These are phyloP conservation scores for Hylomyscus alleni DNA, from an alignment of 2,797 vertebrate genomes.

Conservation along the genomic window DNA sequence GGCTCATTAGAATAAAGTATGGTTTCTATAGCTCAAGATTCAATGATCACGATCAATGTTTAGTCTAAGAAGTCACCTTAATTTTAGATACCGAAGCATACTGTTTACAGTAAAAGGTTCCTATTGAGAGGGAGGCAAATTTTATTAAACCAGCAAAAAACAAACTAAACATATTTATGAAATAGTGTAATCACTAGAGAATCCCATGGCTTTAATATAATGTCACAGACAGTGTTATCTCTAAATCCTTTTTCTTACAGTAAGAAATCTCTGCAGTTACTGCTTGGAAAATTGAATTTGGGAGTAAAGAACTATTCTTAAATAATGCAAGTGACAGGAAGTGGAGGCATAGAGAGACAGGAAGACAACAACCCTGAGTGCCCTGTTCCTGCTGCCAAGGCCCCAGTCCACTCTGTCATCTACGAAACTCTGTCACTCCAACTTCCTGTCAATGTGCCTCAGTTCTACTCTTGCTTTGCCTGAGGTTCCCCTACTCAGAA, in stretches of 20 bases:
- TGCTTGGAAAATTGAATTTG: conserved; percentile 61
- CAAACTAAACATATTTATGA: conserved; percentile 50
- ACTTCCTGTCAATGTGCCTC: conserved; percentile 43
- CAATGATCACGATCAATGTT: conserved; percentile 25
- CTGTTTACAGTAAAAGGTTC: neutral
- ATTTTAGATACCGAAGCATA: conserved; percentile 70
- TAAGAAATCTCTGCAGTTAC: conserved; percentile 38
- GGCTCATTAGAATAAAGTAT: conserved; percentile 46
- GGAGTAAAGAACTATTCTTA: conserved; percentile 46
- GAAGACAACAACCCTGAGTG: accelerated
- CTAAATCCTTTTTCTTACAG: conserved; percentile 59
- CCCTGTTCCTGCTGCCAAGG: neutral
- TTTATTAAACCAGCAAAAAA: conserved; percentile 43
- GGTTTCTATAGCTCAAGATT: neutral
- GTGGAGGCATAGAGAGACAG: neutral
- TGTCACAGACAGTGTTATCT: conserved; percentile 42
- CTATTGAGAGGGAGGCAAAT: conserved; percentile 30
- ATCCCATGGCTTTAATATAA: conserved; percentile 62
- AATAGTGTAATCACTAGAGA: conserved; percentile 65
- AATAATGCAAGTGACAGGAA: conserved; percentile 53
- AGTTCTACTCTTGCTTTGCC: neutral
- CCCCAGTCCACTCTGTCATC: neutral
- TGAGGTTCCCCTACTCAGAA: conserved; percentile 22
- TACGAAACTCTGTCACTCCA: neutral
- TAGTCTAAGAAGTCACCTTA: conserved; percentile 49